phyloP scores from a whole-genome alignment of 2,113 vertebrate species.

The Polyodon spathula region DNA sequence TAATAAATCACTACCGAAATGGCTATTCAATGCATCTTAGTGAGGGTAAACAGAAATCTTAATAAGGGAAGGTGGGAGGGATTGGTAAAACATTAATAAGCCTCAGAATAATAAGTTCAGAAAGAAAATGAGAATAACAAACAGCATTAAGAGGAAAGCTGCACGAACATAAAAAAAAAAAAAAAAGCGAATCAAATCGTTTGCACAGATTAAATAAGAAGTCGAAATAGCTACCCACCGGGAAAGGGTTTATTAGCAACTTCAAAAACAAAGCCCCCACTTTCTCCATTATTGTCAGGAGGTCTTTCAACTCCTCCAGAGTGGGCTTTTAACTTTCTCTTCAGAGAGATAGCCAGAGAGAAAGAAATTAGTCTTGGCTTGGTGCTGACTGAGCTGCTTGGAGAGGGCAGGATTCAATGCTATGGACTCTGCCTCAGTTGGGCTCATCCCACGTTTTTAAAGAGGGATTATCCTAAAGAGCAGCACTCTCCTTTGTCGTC shows the following conservation, averaged over 20 bases:
- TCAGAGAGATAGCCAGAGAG: slow-evolving; percentile 32
- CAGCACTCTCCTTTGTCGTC: background rate
- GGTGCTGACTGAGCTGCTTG: slow-evolving; percentile 32
- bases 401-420: slow-evolving; percentile 21
- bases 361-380: slow-evolving; percentile 40
- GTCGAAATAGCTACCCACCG: slow-evolving; percentile 37
- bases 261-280: slow-evolving; percentile 39
- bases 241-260: slow-evolving; percentile 41
- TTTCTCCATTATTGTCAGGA: slow-evolving; percentile 27
- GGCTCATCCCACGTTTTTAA: slow-evolving; percentile 15
- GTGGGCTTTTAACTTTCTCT: slow-evolving; percentile 40
- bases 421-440: slow-evolving; percentile 21
- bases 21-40: background rate
- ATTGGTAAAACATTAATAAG: slow-evolving; percentile 28
- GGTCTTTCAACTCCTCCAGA: slow-evolving; percentile 38
- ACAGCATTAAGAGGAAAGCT: slow-evolving; percentile 20
- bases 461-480: slow-evolving; percentile 19
- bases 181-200: slow-evolving; percentile 36
- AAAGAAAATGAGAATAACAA: slow-evolving; percentile 27
- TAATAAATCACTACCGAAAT: background rate
- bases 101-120: slow-evolving; percentile 17
- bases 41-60: background rate
- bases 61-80: slow-evolving; percentile 10
- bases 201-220: slow-evolving; percentile 26
- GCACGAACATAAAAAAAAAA: too few species aligned